phyloP scores from a whole-genome alignment of 2,888 invertebrate genomes.

The Philereme transversata region DNA sequence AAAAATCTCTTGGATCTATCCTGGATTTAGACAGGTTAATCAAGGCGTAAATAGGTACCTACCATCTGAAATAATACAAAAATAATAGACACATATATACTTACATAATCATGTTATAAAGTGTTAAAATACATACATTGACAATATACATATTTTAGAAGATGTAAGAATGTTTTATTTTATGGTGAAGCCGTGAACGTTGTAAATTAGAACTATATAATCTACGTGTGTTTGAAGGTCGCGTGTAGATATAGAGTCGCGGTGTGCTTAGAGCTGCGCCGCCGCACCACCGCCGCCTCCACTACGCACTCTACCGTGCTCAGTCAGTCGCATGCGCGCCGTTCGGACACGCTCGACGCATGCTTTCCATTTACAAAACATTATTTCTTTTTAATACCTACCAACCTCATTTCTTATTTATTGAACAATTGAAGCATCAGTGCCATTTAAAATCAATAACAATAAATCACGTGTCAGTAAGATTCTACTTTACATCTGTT shows the following conservation, averaged over 20 bases:
- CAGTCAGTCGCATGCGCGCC: constrained; percentile 53
- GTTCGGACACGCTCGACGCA: constrained; percentile 23
- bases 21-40: too few species aligned
- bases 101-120: too few species aligned
- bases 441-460: constrained; percentile 5
- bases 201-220: background rate
- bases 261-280: background rate
- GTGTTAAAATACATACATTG: background rate
- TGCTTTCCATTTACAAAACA: constrained; percentile 5
- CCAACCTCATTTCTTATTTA: constrained; percentile 21
- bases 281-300: too few species aligned
- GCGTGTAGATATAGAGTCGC: constrained; percentile 38
- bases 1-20: too few species aligned
- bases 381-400: constrained; percentile 5
- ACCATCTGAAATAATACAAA: background rate
- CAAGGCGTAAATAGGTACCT: too few species aligned
- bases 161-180: background rate
- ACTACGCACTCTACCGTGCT: background rate
- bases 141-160: background rate
- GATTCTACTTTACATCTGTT: background rate
- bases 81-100: background rate
- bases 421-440: constrained; percentile 13
- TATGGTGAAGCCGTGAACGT: background rate
- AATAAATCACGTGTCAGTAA: constrained; percentile 14
- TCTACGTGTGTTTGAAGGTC: constrained; percentile 47